phyloP scores from a whole-genome alignment of 1,140 invertebrate genomes.

The Calliphora vicina region DNA sequence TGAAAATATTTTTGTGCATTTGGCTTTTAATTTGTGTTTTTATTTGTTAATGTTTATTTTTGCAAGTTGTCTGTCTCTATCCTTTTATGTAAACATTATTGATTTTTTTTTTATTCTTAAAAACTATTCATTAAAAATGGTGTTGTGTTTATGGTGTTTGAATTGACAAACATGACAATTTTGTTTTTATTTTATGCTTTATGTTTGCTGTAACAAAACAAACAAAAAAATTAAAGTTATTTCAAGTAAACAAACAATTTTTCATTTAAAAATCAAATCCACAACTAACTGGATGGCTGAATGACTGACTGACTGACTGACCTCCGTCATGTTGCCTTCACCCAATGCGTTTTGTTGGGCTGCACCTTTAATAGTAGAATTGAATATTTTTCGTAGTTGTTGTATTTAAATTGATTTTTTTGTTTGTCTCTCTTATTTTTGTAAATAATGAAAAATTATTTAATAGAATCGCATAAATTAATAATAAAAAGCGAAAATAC shows the following conservation, averaged over 20 bases:
- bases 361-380: not conserved
- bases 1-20: not conserved
- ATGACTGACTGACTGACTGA: not conserved
- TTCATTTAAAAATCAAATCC: not conserved
- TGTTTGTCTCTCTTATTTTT: too few relatives aligned
- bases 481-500: not conserved
- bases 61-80: not conserved
- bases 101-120: not conserved
- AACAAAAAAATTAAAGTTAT: not conserved
- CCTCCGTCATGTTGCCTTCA: conserved; percentile 3
- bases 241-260: not conserved
- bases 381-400: not conserved
- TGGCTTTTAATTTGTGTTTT: not conserved
- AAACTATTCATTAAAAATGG: conserved; percentile 14
- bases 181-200: not conserved
- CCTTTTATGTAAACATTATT: not conserved
- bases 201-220: not conserved
- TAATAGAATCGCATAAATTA: not conserved
- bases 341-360: conserved; percentile 3
- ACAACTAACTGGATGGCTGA: not conserved
- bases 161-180: not conserved
- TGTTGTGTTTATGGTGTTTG: not conserved
- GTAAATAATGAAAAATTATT: conserved; percentile 1
- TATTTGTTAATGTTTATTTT: not conserved
- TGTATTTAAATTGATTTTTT: conserved; percentile 5